Evolutionary conservation across 2,888 invertebrate species (phyloP), one percentile per base, ranked within the genome.

Genomic region (Thecophora atra): DNA sequence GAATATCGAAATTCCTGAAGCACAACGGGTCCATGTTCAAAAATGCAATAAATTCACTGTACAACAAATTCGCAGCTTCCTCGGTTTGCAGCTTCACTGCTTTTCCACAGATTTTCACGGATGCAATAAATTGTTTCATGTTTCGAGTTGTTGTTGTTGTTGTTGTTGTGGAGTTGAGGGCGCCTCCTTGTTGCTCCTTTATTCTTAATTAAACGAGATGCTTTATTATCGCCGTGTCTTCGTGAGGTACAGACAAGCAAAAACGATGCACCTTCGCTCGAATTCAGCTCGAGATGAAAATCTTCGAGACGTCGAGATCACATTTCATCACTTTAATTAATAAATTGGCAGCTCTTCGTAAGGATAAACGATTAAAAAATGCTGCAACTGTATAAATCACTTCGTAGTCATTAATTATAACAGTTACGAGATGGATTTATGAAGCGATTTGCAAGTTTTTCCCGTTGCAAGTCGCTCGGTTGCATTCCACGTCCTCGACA

Each of bases 121-220:
- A 44, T n/a, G 58, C 68, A 67, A 67, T 54, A 56, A 67, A 67
- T 56, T 56, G 67, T 24, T 56, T n/a, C 51, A n/a, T 67, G 52
- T 42, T 37, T 30, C n/a, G n/a, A n/a, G n/a, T n/a, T 67, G 28
- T 15, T 56, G 21, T 6, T 21, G 1, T n/a, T 58, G 26, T 24
- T 60, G 15, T 69, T 42, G 19, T 42, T n/a, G 58, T 44, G 47
- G 28, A 11, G 11, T 47, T 11, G 19, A 24, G 64, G 47, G 37
- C 66, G 30, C 66, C 52, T 52, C 66, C 52, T 52, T 51, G 28
- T n/a, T 21, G 51, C 52, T 66, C 26, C 66, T 66, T 66, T 66
- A 54, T n/a, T 66, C 37, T 68, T 68, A 68, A 68, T 68, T 68
- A 68, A 68, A 58, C 37, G 58, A 28, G 52, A 28, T 28, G 47